Base-by-base conservation (phyloP, 1,140 invertebrate genomes). In the Zaprionus tsacasi region DNA sequence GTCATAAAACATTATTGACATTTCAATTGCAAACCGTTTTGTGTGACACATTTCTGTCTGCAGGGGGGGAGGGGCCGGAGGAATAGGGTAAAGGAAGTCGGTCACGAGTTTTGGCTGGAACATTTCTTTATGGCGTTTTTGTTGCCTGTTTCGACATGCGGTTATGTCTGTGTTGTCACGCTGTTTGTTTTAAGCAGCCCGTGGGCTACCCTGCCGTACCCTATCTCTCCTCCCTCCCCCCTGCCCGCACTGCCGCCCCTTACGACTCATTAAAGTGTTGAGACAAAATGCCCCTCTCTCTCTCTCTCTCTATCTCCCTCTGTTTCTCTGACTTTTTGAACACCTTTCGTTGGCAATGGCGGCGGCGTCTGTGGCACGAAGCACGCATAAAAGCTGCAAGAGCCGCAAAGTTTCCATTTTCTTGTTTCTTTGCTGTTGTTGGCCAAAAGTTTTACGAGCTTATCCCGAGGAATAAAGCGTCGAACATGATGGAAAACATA, bases 1-100 rank as follows among this genome's bases (percentile, higher is more conserved):
- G 78, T 76, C 81, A 81, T 89, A 89, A 88, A 88, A 88, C 78
- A 88, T 89, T 88, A 88, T 88, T 89, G 85, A 85, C 85, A 89
- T 88, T 89, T 88, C 85, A 88, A 89, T 88, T 85, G 81, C 79
- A 78, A 79, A 83, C 66, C 66, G 63, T 81, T 87, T 79, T 82
- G 77, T 82, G 80, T 75, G 82, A 67, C 64, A 82, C 67, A 70
- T 45, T 21, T 33, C 21, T 57, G 17, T 36, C 36, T 40, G 25
- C 54, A 58, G 8, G 12, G 36, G 2, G 5, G 21, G 21, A 27
- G 25, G 1, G 10, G 38, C 8, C 13, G 25, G 11, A 8, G 17
- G 4, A 54, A 7, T 2, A 30, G 27, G 27, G 3, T 0, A 30
- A 0, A 4, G 33, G 0, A 35, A 38, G 27, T 36, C n/a, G 25